These are phyloP conservation scores for Ariopsis seemanni DNA, from an alignment of 2,113 vertebrate genomes.

Conservation along the genomic window DNA sequence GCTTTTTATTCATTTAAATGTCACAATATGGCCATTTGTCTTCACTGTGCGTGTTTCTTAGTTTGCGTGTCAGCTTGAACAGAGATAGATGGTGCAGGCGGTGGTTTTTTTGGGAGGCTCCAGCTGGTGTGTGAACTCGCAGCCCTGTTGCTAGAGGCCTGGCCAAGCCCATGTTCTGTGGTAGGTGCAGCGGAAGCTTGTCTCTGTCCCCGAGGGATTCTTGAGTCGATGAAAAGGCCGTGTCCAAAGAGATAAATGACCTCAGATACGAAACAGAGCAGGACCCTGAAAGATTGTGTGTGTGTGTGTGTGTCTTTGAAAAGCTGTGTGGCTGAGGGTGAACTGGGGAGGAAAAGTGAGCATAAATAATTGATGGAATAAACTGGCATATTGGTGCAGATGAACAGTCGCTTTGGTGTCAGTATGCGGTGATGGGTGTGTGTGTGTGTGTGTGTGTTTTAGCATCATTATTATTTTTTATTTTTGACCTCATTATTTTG, in stretches of 20 bases:
- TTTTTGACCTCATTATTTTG: conserved; percentile 65
- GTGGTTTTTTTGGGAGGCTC: conserved; percentile 14
- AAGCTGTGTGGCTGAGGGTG: conserved; percentile 19
- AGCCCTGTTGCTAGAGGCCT: conserved; percentile 33
- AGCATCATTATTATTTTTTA: background rate
- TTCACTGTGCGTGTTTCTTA: conserved; percentile 19
- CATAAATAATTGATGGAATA: conserved; percentile 54
- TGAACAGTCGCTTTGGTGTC: conserved; percentile 37
- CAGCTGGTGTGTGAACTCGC: conserved; percentile 49
- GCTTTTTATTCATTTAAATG: conserved; percentile 5
- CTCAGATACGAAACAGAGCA: conserved; percentile 38
- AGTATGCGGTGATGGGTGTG: conserved; percentile 34
- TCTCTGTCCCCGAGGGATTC: conserved; percentile 29
- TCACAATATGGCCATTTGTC: conserved; percentile 44
- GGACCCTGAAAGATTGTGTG: conserved; percentile 27
- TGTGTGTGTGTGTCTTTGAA: conserved; percentile 24
- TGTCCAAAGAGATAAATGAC: conserved; percentile 61
- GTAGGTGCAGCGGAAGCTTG: conserved; percentile 36
- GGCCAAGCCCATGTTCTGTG: conserved; percentile 34
- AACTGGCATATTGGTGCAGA: conserved; percentile 45
- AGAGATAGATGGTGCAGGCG: conserved; percentile 41
- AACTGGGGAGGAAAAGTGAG: conserved; percentile 34
- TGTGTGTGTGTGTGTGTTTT: background rate
- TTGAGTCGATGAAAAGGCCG: conserved; percentile 45
- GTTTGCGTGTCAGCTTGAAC: conserved; percentile 30